phyloP scores from a whole-genome alignment of 35 echinoderm and acorn worm genomes.

The Apostichopus japonicus region DNA sequence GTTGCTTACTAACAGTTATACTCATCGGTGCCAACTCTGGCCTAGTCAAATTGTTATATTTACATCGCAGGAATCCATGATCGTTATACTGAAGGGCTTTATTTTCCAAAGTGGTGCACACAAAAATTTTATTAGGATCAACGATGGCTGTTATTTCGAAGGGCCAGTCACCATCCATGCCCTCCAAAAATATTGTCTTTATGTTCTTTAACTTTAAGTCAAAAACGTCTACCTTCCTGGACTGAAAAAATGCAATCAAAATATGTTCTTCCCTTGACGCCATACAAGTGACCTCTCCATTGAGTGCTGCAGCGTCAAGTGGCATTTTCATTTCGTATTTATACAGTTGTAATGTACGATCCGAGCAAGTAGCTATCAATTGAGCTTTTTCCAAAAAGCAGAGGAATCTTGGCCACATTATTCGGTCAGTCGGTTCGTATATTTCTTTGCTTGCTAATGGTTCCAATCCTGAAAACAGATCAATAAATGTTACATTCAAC shows the following conservation, averaged over 20 bases:
- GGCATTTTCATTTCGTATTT: not conserved
- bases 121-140: not conserved
- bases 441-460: not conserved
- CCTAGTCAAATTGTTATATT: not conserved
- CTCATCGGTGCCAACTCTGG: not conserved
- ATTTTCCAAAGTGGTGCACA: not conserved
- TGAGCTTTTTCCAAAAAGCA: not conserved
- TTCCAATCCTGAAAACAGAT: not conserved
- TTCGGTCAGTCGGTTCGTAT: not conserved
- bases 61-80: not conserved
- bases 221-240: not conserved
- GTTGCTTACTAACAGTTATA: not conserved
- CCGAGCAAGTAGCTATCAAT: not conserved
- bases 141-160: not conserved
- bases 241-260: not conserved
- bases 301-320: not conserved
- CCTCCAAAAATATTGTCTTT: not conserved
- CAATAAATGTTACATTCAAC: not conserved
- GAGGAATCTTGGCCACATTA: not conserved
- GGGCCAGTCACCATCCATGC: not conserved
- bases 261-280: not conserved
- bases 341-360: not conserved
- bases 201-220: not conserved
- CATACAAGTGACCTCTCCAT: not conserved
- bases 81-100: constrained; percentile 12